A percentile compares a stretch with the other conserved stretches of the same genome.
Conservation (phyloP, 2,113 vertebrate species). For the Saccopteryx bilineata region DNA sequence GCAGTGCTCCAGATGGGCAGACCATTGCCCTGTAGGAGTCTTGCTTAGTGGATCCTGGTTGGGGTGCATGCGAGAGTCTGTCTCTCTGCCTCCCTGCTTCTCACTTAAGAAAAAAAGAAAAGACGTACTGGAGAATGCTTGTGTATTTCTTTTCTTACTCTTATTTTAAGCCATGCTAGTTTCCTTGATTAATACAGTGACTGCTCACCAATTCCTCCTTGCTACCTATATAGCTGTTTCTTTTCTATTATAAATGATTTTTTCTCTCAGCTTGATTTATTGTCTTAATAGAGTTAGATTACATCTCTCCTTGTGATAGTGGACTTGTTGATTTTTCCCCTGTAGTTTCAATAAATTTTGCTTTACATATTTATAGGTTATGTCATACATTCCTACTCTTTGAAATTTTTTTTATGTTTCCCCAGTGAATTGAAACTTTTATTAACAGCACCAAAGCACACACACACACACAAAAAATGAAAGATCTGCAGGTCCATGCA, state of each 20-base stretch:
- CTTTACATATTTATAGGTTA: conserved; percentile 17
- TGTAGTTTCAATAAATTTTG: conserved; percentile 33
- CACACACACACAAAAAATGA: neutral
- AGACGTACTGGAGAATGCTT: neutral
- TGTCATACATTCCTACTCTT: neutral
- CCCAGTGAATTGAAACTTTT: neutral
- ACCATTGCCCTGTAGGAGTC: too few species aligned
- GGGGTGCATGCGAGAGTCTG: too few species aligned
- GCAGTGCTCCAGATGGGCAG: too few species aligned
- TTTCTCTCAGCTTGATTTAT: neutral
- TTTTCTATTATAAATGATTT: neutral
- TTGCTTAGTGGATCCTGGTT: too few species aligned
- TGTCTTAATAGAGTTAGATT: conserved; percentile 19
- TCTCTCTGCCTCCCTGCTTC: too few species aligned
- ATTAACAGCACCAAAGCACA: neutral
- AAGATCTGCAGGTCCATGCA: neutral
- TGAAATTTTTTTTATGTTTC: neutral
- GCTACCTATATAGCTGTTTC: neutral
- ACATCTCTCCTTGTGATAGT: neutral
- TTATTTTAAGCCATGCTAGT: neutral
- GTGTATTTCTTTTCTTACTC: neutral
- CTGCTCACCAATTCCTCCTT: neutral
- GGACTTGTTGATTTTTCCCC: conserved; percentile 6
- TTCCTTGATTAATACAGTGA: neutral
- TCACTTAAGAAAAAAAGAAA: neutral